Evolutionary conservation across 2,113 vertebrate species (phyloP), one percentile per base, ranked within the genome.

Genomic region (Bufo bufo): DNA sequence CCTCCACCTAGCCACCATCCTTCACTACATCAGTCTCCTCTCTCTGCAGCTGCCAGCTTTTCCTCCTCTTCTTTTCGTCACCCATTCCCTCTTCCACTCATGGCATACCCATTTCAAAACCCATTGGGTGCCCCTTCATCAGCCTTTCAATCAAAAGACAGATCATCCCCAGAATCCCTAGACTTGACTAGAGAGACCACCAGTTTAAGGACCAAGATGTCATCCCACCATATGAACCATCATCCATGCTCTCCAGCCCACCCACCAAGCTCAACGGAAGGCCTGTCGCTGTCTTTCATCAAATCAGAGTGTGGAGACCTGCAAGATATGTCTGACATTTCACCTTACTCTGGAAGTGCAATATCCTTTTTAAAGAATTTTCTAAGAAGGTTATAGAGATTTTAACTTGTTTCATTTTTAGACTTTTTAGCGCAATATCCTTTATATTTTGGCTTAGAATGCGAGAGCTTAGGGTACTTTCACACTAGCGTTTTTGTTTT

Each of bases 131-230:
- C 97, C 54, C 96, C 97, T 0, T 96, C 96, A 0, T 96, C 95
- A 86, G 94, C 94, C 85, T 97, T 95, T 93, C 95, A 94, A 0
- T 96, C 96, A 54, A 99, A 98, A 91, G 98, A 98, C 45, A 95
- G 96, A 54, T 94, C 96, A 90, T 99, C 98, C 85, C 98, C 98
- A 0, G 97, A 99, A 89, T 98, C 97, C 87, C 95, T 99, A 77
- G 98, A 99, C 96, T 94, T 99, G 91, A 97, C 96, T 89, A 95
- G 97, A 92, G 98, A 99, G 93, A 97, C 96, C 5, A 95, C 96
- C 86, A 98, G 97, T 93, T 96, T 99, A 95, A 96, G 98, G 95
- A 98, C 97, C 97, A 99, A 99, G 96, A 99, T 99, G 97, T 97
- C 97, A 0, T 96, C 92, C 3, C 95, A 97, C 90, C 97, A 98